These are phyloP conservation scores for Lathamus discolor DNA, from an alignment of 2,113 vertebrate genomes.

Conservation along the genomic window DNA sequence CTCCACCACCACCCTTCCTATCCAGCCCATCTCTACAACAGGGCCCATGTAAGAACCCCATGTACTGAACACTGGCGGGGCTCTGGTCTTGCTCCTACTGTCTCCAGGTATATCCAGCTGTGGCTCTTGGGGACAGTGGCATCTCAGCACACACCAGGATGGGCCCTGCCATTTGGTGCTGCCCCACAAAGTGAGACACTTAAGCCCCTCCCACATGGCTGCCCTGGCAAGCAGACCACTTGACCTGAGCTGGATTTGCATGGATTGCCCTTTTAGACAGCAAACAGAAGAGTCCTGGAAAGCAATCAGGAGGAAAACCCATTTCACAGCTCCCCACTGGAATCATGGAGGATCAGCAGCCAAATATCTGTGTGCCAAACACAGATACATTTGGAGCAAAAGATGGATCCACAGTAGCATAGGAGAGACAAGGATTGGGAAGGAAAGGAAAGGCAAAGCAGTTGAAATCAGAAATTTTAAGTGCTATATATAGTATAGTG, in stretches of 20 bases:
- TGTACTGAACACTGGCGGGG: neutral
- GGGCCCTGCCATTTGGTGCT: neutral
- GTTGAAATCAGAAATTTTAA: neutral
- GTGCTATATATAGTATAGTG: neutral
- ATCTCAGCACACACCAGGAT: neutral
- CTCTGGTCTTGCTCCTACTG: neutral
- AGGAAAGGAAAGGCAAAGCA: neutral
- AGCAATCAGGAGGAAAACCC: neutral
- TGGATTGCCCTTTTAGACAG: neutral
- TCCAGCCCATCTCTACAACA: neutral
- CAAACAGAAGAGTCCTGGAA: neutral
- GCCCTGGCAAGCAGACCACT: neutral
- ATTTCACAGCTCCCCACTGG: neutral
- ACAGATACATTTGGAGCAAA: neutral
- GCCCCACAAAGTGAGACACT: neutral
- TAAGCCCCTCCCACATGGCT: neutral
- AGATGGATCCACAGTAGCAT: neutral
- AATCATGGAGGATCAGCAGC: neutral
- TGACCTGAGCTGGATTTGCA: accelerated
- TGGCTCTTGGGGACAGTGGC: neutral
- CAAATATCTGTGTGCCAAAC: neutral
- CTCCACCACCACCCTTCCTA: neutral
- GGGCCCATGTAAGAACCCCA: neutral
- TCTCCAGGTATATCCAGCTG: neutral
- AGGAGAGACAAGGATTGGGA: neutral